Base-by-base conservation (phyloP, 2,888 invertebrate genomes). In the Epicampocera succincta region DNA sequence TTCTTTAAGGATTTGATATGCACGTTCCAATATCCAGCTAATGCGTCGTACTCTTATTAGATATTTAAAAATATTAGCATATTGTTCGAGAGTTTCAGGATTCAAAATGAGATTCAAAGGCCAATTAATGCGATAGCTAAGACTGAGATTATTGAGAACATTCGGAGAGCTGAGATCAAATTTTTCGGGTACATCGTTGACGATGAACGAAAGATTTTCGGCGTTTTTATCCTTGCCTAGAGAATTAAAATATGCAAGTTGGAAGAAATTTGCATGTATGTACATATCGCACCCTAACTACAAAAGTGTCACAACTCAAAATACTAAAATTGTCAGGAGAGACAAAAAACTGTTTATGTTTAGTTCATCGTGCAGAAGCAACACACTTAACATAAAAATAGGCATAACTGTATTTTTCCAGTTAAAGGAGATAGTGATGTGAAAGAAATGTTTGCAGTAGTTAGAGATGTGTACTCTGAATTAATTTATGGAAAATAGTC, bases 61-160 rank as follows among this genome's bases (percentile, higher is more conserved):
- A 88, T 95, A 95, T 87, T 94, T 94, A 87, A 96, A 96, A 0
- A 96, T 94, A 85, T 93, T 94, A 0, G 94, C 93, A 86, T 96
- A 96, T 85, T 95, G 93, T 13, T 92, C 90, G 82, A 96, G 90
- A 0, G 95, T 93, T 84, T 95, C 94, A 0, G 93, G 93, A 8
- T 95, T 95, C 68, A 96, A 89, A 68, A 96, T 92, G 48, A 96
- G 94, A 90, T 95, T 96, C 0, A 96, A 88, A 0, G 96, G 96
- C 96, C 96, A 96, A 3, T 92, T 90, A 11, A 95, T 93, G 12
- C 93, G 92, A 88, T 96, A 96, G 2, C 94, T 93, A 3, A 96
- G 90, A 0, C 93, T 94, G 1, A 96, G 90, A 84, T 94, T 94
- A 48, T 94, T 93, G 9, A 96, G 88, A 0, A 94, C 94, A 84